phyloP scores from a whole-genome alignment of 2,888 invertebrate species.

The Plebejus melissa region DNA sequence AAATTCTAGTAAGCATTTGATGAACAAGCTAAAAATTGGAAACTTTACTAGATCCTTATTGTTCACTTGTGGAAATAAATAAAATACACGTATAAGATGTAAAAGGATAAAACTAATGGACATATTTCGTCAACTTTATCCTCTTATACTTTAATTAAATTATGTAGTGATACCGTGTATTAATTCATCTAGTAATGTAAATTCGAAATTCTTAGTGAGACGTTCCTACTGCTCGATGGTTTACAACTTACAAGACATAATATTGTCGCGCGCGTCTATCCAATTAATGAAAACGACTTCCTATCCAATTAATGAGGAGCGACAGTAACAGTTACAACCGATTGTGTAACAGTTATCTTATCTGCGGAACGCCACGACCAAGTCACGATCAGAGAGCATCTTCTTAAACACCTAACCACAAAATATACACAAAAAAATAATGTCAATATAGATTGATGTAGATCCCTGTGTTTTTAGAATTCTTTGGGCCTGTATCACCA shows the following conservation, averaged over 20 bases:
- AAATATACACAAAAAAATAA: background rate
- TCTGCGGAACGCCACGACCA: conserved; percentile 19
- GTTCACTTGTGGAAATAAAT: background rate
- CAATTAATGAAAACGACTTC: too few species aligned
- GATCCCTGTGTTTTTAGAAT: too few species aligned
- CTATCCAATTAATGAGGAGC: conserved; percentile 8
- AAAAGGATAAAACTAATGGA: background rate
- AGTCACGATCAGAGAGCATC: background rate
- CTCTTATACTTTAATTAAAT: background rate
- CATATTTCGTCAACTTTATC: background rate
- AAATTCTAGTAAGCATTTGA: background rate
- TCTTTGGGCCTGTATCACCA: too few species aligned
- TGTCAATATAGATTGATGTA: background rate
- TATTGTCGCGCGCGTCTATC: background rate
- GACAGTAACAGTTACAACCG: conserved; percentile 15
- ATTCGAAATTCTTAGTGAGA: background rate
- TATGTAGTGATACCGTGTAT: too few species aligned
- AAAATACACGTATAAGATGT: background rate
- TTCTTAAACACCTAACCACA: background rate
- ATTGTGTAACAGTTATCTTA: conserved; percentile 26
- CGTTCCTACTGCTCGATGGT: background rate
- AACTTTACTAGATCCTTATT: background rate
- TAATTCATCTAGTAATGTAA: background rate
- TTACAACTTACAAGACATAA: background rate
- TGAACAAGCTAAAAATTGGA: background rate